Base-by-base conservation (phyloP, 2,888 invertebrate genomes). In the Gandaritis pyraliata region DNA sequence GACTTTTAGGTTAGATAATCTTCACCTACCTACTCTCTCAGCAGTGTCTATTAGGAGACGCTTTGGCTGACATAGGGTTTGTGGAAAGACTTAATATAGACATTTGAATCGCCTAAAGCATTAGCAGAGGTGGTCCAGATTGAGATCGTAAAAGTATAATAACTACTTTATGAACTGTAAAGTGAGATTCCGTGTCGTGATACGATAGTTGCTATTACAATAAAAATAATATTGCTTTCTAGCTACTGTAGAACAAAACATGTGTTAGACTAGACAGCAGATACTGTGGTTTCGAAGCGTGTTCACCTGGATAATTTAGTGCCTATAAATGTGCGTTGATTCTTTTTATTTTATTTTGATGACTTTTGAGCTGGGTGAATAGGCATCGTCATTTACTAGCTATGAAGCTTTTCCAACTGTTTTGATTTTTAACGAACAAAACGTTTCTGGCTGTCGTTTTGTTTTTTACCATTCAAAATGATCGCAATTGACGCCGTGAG, bases 31-130 rank as follows among this genome's bases (percentile, higher is more conserved):
- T 23, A 23, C 23, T 23, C 6, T n/a, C 6, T 23, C 23, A 2
- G 6, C 1, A 23, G 3, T 1, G 23, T 23, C 23, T 23, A 23
- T 23, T 3, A 38, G 4, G 4, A 8, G 41, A 38, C 13, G 55
- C 50, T 58, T 45, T 33, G 15, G 52, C 38, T 74, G 78, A 79
- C 46, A 39, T 30, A 30, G 12, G 80, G 74, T 49, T 13, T 78
- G 75, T 79, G 75, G 76, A 87, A 87, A 85, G 83, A 75, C 82
- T 87, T 85, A 78, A 87, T 87, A 77, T 50, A 70, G 73, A 77
- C 76, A 78, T 73, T 72, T 69, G 71, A 65, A 75, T 69, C 70
- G 84, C 85, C 80, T 58, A 68, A 33, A 75, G 82, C 78, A 69
- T 69, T 71, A 72, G 61, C 58, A 68, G 58, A 62, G 83, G 83